A percentile compares a stretch with the other conserved stretches of the same genome.
Evolutionary conservation across 1,140 invertebrate genomes (phyloP).

Genomic region (Lepidurus packardi): DNA sequence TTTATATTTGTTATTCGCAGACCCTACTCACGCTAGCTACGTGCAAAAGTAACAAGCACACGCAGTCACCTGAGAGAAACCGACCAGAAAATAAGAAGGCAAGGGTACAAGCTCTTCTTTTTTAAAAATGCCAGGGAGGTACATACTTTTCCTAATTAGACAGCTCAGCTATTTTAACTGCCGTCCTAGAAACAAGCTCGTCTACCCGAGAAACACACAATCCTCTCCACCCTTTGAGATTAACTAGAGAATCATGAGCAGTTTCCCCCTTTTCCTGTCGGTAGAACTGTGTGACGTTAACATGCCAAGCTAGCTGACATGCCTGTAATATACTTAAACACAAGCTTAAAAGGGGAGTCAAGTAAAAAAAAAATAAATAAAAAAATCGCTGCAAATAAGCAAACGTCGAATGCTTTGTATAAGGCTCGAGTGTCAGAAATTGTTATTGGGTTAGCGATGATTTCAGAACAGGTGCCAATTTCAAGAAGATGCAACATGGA

Average conservation of each 20-base stretch:
- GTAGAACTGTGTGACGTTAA: background rate
- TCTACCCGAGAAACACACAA: background rate
- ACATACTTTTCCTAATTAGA: background rate
- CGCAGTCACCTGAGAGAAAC: background rate
- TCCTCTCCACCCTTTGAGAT: background rate
- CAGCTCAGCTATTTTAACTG: slow-evolving; percentile 19
- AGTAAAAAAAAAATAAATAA: no score
- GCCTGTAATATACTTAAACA: no score
- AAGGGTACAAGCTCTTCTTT: background rate
- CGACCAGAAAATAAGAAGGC: background rate
- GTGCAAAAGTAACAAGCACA: background rate
- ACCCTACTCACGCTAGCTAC: background rate
- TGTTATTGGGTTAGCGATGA: no score
- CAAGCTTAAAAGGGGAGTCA: no score
- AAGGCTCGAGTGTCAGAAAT: no score
- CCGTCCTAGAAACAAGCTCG: background rate
- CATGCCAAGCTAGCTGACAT: background rate
- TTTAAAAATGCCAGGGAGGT: background rate
- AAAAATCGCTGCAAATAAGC: no score
- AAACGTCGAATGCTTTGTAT: no score
- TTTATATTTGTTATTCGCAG: background rate
- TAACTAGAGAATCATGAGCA: background rate
- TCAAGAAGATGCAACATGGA: no score
- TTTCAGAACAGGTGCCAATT: no score
- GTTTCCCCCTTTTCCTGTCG: background rate